A percentile compares a stretch with the other conserved stretches of the same genome.
phyloP scores from a whole-genome alignment of 2,888 invertebrate genomes.

The Xiphydria camelus region DNA sequence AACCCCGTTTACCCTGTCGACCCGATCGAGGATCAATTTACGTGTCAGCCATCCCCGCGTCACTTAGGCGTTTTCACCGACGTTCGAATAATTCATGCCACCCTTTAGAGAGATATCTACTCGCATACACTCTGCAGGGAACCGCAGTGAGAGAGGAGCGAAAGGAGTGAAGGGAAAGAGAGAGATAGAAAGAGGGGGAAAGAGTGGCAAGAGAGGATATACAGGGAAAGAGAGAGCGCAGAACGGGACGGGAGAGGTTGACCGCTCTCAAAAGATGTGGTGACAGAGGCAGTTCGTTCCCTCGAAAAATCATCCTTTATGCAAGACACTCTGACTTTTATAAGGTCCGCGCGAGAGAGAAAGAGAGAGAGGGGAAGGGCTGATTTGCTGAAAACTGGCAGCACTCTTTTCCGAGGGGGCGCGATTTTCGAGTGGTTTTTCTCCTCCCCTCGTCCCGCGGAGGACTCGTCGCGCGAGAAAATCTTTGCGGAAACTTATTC shows the following conservation, averaged over 20 bases:
- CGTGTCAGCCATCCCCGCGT: conserved; percentile 52
- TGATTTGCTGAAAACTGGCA: conserved; percentile 13
- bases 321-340: conserved; percentile 43
- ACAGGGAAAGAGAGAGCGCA: background rate
- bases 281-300: conserved; percentile 32
- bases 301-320: conserved; percentile 43
- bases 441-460: no score
- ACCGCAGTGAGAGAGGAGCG: conserved; percentile 8
- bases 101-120: conserved; percentile 34
- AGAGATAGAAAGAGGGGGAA: conserved; percentile 14
- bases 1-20: conserved; percentile 11
- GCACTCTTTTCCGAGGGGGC: no score
- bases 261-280: conserved; percentile 47
- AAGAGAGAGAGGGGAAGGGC: no score
- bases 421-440: no score
- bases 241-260: conserved; percentile 24
- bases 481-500: no score
- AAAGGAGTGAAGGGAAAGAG: conserved; percentile 14
- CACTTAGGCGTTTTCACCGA: conserved; percentile 56
- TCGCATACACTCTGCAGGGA: no score
- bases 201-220: background rate
- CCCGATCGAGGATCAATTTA: conserved; percentile 54
- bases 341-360: conserved; percentile 30
- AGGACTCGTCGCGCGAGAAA: no score
- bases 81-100: conserved; percentile 48